These are phyloP conservation scores for Palythoa caribaeorum DNA, from an alignment of 92 coral and sea anemone species.

Conservation along the genomic window DNA sequence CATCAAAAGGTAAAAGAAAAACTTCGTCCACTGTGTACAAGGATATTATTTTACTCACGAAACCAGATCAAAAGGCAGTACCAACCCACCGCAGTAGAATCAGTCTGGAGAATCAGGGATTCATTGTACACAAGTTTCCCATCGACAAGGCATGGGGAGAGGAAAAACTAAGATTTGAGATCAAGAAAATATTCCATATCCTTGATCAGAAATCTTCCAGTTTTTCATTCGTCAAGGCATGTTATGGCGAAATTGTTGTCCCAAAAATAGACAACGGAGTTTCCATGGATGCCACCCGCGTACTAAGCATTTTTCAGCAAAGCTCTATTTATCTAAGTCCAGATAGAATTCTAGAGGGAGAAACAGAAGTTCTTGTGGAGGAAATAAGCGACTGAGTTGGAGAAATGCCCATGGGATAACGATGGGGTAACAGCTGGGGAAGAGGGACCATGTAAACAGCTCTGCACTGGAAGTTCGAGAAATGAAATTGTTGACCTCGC, in stretches of 20 bases:
- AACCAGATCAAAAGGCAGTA: slow-evolving; percentile 49
- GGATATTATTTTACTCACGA: slow-evolving; percentile 54
- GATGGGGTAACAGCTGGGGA: slow-evolving; percentile 20
- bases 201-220: slow-evolving; percentile 32
- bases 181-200: slow-evolving; percentile 40
- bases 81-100: slow-evolving; percentile 55
- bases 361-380: slow-evolving; percentile 6
- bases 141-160: slow-evolving; percentile 52
- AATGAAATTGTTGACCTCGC: slow-evolving; percentile 22
- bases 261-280: slow-evolving; percentile 38
- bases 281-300: slow-evolving; percentile 16
- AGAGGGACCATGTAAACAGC: slow-evolving; percentile 22
- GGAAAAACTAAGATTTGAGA: slow-evolving; percentile 44
- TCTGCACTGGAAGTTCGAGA: slow-evolving; percentile 19
- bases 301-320: slow-evolving; percentile 6
- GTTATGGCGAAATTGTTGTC: slow-evolving; percentile 63
- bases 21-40: slow-evolving; percentile 45
- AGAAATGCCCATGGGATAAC: slow-evolving; percentile 19
- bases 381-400: slow-evolving; percentile 24
- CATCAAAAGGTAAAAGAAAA: slow-evolving; percentile 54
- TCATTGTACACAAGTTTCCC: slow-evolving; percentile 58
- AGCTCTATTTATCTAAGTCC: background rate
- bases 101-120: slow-evolving; percentile 53
- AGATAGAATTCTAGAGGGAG: slow-evolving; percentile 26
- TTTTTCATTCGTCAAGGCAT: slow-evolving; percentile 52